Conservation (phyloP, 2,113 vertebrate species). For the Hemichromis elongatus region DNA sequence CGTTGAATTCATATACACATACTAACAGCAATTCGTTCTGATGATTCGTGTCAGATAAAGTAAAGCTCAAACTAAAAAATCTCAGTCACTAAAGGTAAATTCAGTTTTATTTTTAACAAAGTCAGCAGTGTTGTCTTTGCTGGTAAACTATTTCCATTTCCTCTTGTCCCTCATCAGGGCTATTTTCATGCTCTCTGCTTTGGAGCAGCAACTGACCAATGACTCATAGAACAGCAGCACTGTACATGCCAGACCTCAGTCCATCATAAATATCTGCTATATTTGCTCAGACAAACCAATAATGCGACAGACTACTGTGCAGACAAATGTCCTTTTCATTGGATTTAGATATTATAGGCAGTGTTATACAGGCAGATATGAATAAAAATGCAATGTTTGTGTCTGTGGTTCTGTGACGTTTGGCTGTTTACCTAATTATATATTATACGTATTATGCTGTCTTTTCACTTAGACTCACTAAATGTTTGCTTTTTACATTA, state of each 20-base stretch:
- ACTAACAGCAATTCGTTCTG: neutral
- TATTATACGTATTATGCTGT: neutral
- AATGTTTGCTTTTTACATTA: slow-evolving; percentile 28
- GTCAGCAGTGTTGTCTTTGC: neutral
- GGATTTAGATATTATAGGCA: neutral
- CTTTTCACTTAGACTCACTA: neutral
- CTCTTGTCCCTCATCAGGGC: neutral
- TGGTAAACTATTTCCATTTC: neutral
- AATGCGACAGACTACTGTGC: neutral
- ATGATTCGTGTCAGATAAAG: neutral
- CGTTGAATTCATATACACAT: neutral
- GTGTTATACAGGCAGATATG: neutral
- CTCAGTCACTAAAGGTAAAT: neutral
- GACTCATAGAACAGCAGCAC: slow-evolving; percentile 3
- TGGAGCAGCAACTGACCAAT: neutral
- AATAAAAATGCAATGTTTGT: neutral
- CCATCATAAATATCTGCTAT: neutral
- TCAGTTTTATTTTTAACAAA: neutral
- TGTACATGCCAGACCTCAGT: neutral
- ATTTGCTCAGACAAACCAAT: neutral
- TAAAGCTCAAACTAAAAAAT: neutral
- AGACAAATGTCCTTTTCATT: neutral
- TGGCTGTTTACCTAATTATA: slow-evolving; percentile 26
- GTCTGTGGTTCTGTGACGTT: neutral
- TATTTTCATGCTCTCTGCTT: neutral